Evolutionary conservation across 2,888 invertebrate genomes (phyloP), one percentile per base, ranked within the genome.

Genomic region (Diaphora mendica): DNA sequence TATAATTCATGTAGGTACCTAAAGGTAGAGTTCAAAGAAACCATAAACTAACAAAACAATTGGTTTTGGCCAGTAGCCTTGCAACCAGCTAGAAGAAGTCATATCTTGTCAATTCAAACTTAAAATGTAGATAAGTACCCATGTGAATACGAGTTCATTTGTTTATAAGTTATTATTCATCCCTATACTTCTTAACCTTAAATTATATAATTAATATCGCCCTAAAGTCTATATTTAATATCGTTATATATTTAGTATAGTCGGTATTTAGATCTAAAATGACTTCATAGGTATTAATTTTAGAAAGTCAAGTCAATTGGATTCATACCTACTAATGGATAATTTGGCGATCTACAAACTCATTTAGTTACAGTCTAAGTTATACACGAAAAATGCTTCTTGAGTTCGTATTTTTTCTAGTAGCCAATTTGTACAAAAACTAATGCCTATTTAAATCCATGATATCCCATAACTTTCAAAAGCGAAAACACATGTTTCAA

Each of bases 401-500:
- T 9, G 1, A n/a, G 55, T 55, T 55, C 9, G 3, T 51, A 55
- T 55, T n/a, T 23, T 23, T 13, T 39, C 11, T 39, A 2, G 20
- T 20, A 17, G 20, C 20, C 48, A 20, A 17, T 9, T 44, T 2
- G 23, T 44, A 48, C 30, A 67, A 67, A 67, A 48, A 30, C 44
- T 48, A 33, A 26, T 67, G 20, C 48, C 1, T 17, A 66, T 44
- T 44, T 44, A 66, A 66, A 44, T n/a, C 33, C 13, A 30, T 51
- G 33, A 51, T 20, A 30, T 68, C 23, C 48, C 48, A 44, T 23
- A 23, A 33, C 13, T n/a, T 26, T 59, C 26, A 17, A 17, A 26
- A 51, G 33, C 15, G 33, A 13, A 33, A 48, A 55, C 65, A 71
- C 67, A 44, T 72, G 62, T 48, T n/a, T 48, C n/a, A 35, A 51